Evolutionary conservation across 2,113 vertebrate genomes (phyloP), one percentile per base, ranked within the genome.

Genomic region (Cettia cetti): DNA sequence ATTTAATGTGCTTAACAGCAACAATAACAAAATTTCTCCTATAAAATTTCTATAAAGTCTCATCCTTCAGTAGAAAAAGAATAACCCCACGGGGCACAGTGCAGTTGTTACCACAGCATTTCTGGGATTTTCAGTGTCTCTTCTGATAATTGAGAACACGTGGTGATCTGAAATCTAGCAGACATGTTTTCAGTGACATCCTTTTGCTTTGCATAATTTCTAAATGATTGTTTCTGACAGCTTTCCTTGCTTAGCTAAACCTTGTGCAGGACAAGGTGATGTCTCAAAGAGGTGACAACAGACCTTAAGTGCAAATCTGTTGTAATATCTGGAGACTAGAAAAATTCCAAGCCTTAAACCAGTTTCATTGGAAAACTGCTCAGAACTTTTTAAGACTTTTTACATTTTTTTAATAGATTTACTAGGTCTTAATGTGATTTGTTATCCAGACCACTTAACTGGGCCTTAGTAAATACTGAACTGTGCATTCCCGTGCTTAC

Each of bases 311-410:
- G 65, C 68, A 59, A 49, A 45, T 44, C 69, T 74, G 45, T 89
- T 79, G 56, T 69, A 57, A 26, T 47, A 52, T 78, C 61, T 94
- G 86, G 53, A 80, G 81, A 68, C 83, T 68, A 71, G 76, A 59
- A 72, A 37, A 71, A 57, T 86, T 92, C 74, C 72, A 93, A 93
- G 95, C 97, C 97, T 98, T 96, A 97, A 96, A 94, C 71, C 81
- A 88, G 84, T 94, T 93, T 90, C 87, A 70, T 52, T 18, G 16
- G 92, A 89, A 91, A 94, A 82, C 77, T 82, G 83, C 81, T 94
- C 83, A 87, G 85, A 97, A 85, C 72, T 95, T 95, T 96, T 95
- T 94, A 82, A 95, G 83, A 54, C 93, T 95, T 95, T 96, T 92
- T 86, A 87, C 72, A 76, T 89, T 91, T 97, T 97, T 92, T 82